These are phyloP conservation scores for Lethenteron reissneri DNA, from an alignment of 2,113 vertebrate genomes.

Conservation along the genomic window DNA sequence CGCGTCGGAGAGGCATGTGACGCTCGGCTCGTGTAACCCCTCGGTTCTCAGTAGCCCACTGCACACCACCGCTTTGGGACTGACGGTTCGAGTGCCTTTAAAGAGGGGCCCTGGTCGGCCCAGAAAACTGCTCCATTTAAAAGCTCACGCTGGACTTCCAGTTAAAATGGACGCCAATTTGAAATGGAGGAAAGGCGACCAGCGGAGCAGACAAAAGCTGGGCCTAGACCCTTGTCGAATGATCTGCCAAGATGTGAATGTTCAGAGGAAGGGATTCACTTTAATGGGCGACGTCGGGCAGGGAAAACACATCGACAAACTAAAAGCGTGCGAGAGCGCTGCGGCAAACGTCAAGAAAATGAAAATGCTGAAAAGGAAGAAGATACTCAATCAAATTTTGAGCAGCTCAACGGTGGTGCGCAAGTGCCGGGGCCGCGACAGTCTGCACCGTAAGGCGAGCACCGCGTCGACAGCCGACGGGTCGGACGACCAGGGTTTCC, in stretches of 20 bases:
- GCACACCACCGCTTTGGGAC: slow-evolving; percentile 86
- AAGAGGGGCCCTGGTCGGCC: slow-evolving; percentile 93
- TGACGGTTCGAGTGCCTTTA: slow-evolving; percentile 79
- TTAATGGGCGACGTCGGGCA: too few species aligned
- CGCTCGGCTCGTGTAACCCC: slow-evolving; percentile 28
- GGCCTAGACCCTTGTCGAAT: too few species aligned
- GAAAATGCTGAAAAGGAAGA: slow-evolving; percentile 3
- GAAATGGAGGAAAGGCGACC: too few species aligned
- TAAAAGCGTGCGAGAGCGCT: too few species aligned
- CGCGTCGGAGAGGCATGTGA: background rate
- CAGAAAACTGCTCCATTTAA: slow-evolving; percentile 44
- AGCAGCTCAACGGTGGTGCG: slow-evolving; percentile 26
- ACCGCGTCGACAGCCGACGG: background rate
- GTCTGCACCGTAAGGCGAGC: too few species aligned
- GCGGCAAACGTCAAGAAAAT: background rate
- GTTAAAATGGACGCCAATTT: too few species aligned
- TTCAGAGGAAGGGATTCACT: too few species aligned
- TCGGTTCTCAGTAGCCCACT: slow-evolving; percentile 93
- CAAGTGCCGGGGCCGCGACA: too few species aligned
- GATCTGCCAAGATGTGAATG: too few species aligned
- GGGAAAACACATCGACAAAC: too few species aligned
- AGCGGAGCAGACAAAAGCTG: too few species aligned
- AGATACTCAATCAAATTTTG: background rate
- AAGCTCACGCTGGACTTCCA: too few species aligned
- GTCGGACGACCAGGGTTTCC: background rate